Evolutionary conservation across 2,888 invertebrate species (phyloP).

Genomic region (Idaea straminata): DNA sequence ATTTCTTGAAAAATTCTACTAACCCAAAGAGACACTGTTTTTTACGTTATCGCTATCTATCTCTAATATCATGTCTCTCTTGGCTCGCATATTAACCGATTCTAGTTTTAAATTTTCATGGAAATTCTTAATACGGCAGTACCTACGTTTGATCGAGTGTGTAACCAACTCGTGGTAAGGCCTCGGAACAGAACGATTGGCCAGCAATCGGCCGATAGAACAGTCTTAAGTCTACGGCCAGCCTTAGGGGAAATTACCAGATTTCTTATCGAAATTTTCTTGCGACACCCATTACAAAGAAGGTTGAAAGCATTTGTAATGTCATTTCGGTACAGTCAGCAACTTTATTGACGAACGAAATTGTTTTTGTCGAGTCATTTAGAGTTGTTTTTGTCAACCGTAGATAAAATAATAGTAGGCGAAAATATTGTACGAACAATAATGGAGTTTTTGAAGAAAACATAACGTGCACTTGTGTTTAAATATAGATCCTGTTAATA

Average conservation of each 20-base stretch:
- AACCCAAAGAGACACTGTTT: no score
- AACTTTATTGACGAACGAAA: not conserved
- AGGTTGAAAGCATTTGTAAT: not conserved
- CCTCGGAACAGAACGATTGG: not conserved
- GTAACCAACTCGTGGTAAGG: no score
- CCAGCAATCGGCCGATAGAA: not conserved
- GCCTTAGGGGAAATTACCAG: slow-evolving; percentile 21
- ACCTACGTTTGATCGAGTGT: no score
- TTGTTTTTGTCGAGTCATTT: not conserved
- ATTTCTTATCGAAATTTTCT: slow-evolving; percentile 25
- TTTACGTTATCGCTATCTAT: no score
- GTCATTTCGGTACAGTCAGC: not conserved
- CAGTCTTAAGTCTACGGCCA: not conserved
- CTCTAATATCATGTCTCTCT: no score
- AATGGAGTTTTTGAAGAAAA: not conserved
- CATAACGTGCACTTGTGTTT: not conserved
- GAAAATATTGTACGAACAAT: not conserved
- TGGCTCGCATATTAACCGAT: no score
- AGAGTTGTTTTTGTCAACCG: not conserved
- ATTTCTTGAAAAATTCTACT: no score
- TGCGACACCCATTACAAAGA: slow-evolving; percentile 5
- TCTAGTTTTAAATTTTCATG: no score
- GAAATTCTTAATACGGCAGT: no score
- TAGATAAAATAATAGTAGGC: not conserved
- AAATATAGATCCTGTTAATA: no score